phyloP scores from a whole-genome alignment of 2,113 vertebrate species.

The Platichthys flesus region DNA sequence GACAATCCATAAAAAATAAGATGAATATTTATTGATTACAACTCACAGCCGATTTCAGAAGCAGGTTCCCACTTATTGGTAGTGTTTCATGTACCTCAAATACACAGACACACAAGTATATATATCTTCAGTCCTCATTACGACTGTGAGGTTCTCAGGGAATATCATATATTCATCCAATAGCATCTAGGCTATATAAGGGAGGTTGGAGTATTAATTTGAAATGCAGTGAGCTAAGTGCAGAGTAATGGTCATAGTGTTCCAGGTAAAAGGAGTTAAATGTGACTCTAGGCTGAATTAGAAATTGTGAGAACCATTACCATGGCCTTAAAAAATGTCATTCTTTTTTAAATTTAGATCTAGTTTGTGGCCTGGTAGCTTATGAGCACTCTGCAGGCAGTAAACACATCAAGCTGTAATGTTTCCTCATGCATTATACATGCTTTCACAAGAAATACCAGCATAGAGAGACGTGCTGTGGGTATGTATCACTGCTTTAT shows the following conservation, averaged over 20 bases:
- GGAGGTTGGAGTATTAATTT: neutral
- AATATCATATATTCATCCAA: neutral
- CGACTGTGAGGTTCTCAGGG: neutral
- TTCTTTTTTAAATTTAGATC: slow-evolving; percentile 20
- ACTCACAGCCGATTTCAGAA: too few species aligned
- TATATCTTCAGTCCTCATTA: too few species aligned
- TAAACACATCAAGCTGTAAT: slow-evolving; percentile 7
- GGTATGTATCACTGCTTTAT: neutral
- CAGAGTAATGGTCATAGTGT: neutral
- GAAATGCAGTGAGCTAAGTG: neutral
- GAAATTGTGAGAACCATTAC: slow-evolving; percentile 15
- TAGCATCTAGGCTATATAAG: neutral
- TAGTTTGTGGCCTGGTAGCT: neutral
- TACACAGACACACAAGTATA: too few species aligned
- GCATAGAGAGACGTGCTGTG: neutral
- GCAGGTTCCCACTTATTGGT: too few species aligned
- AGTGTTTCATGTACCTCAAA: too few species aligned
- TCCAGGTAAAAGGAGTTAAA: slow-evolving; percentile 22
- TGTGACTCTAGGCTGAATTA: slow-evolving; percentile 11
- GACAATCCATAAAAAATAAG: neutral
- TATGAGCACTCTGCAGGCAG: neutral
- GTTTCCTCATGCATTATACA: slow-evolving; percentile 7
- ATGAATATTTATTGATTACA: too few species aligned
- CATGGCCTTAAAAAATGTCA: slow-evolving; percentile 13
- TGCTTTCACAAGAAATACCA: neutral